Conservation (phyloP, 2,888 invertebrate genomes). For the Lingula anatina region DNA sequence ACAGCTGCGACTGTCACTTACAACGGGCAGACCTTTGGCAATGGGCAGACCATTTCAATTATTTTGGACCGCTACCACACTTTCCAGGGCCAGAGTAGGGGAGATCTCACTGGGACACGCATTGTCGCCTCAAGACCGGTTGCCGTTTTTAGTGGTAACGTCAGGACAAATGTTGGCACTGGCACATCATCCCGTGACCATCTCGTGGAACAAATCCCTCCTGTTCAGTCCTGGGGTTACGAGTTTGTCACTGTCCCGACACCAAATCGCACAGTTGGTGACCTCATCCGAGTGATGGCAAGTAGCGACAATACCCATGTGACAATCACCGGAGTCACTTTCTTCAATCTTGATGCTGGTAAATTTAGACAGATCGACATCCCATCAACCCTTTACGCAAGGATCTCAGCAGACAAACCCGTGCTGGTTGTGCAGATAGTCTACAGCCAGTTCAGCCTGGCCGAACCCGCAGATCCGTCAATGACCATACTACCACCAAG, state of each 20-base stretch:
- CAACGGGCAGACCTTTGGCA: too few species aligned
- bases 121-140: conserved; percentile 11
- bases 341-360: background rate
- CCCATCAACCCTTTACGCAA: background rate
- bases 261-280: conserved; percentile 12
- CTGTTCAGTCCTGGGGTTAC: conserved; percentile 14
- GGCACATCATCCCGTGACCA: conserved; percentile 15
- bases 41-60: too few species aligned
- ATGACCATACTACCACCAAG: conserved; percentile 18
- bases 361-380: conserved; percentile 7
- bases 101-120: conserved; percentile 15
- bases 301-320: too few species aligned
- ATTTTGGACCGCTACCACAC: conserved; percentile 3
- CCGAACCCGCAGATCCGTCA: conserved; percentile 16
- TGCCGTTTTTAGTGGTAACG: conserved; percentile 14
- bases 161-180: conserved; percentile 14
- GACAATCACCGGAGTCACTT: too few species aligned
- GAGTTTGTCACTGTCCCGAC: conserved; percentile 15
- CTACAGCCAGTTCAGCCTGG: too few species aligned
- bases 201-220: conserved; percentile 16
- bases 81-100: conserved; percentile 2
- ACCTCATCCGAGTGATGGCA: conserved; percentile 13
- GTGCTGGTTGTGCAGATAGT: conserved; percentile 13
- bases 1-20: too few species aligned
- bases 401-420: conserved; percentile 4